Conservation (phyloP, 1,140 invertebrate genomes). For the Caenorhabditis remanei region DNA sequence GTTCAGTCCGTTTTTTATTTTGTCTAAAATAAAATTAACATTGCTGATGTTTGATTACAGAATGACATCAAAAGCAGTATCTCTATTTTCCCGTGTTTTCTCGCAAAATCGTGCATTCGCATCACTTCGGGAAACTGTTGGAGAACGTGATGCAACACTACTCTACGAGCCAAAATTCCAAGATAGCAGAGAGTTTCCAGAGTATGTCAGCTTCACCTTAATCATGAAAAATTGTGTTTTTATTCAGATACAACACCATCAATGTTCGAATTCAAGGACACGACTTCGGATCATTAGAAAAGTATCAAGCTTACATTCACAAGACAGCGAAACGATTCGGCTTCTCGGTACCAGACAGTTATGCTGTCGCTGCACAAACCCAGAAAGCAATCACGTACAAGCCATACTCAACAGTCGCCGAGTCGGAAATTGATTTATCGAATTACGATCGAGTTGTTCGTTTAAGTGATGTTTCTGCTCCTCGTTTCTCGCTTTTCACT, state of each 20-base stretch:
- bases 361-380: constrained; percentile 73
- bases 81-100: background rate
- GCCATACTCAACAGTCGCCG: constrained; percentile 69
- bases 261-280: constrained; percentile 74
- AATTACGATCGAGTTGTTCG: constrained; percentile 73
- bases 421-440: constrained; percentile 71
- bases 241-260: constrained; percentile 62
- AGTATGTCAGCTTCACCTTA: constrained; percentile 55
- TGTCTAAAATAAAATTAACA: no score
- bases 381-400: constrained; percentile 71
- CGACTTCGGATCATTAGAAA: constrained; percentile 72
- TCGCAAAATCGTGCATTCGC: constrained; percentile 40
- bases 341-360: constrained; percentile 74
- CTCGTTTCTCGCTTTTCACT: constrained; percentile 73
- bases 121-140: constrained; percentile 61
- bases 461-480: constrained; percentile 69
- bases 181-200: constrained; percentile 68
- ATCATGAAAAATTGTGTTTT: background rate
- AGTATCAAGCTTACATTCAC: constrained; percentile 74
- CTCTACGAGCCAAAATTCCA: constrained; percentile 66
- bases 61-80: background rate
- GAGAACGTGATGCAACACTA: constrained; percentile 53
- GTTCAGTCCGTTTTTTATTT: background rate
- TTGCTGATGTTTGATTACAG: background rate
- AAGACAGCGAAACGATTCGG: constrained; percentile 71